Evolutionary conservation across 2,113 vertebrate species (phyloP).

Genomic region (Promerops cafer): DNA sequence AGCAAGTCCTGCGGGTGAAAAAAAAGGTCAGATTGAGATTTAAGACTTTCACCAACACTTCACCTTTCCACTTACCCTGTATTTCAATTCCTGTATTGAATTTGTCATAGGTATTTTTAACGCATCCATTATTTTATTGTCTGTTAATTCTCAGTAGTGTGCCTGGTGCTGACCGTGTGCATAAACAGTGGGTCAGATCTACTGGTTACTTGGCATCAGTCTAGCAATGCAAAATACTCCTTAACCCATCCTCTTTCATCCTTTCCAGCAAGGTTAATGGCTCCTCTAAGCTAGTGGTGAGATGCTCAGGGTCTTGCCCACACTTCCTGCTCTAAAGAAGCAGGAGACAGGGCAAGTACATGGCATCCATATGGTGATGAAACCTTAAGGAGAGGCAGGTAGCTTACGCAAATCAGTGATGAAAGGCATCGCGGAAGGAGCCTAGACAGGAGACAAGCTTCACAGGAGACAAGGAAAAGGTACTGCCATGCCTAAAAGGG

Average conservation of each 20-base stretch:
- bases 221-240: background rate
- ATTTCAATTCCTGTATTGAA: slow-evolving; percentile 35
- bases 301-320: background rate
- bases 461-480: background rate
- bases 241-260: background rate
- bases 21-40: slow-evolving; percentile 50
- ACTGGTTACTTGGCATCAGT: background rate
- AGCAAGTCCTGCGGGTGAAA: slow-evolving; percentile 40
- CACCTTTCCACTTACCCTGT: slow-evolving; percentile 50
- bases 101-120: slow-evolving; percentile 45
- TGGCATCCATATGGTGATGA: background rate
- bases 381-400: background rate
- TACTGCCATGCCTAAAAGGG: background rate
- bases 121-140: background rate
- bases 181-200: background rate
- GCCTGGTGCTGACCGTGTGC: background rate
- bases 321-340: background rate
- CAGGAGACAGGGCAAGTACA: background rate
- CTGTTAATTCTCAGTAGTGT: background rate
- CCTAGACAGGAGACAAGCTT: background rate
- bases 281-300: background rate
- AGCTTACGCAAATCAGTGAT: background rate
- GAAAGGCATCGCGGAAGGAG: background rate
- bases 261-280: background rate
- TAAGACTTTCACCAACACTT: slow-evolving; percentile 57